Evolutionary conservation across 2,797 vertebrate species (phyloP).

Genomic region (Lutjanus campechanus): DNA sequence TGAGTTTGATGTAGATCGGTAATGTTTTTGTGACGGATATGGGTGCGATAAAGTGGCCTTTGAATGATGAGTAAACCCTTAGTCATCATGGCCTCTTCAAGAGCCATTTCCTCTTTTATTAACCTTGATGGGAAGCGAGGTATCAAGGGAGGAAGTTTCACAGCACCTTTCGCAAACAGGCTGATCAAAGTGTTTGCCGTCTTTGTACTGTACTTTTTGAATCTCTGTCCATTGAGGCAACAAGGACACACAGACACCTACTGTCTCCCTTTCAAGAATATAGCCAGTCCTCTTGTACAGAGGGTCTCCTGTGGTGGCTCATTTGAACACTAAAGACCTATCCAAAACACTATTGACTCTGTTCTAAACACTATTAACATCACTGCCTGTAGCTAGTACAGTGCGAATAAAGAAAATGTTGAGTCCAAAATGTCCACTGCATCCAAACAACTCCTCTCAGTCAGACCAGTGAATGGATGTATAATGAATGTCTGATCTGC

Average conservation of each 20-base stretch:
- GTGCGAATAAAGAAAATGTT: conserved; percentile 8
- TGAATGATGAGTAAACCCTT: conserved; percentile 64
- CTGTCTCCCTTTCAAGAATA: conserved; percentile 65
- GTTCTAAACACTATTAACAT: conserved; percentile 54
- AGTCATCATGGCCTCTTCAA: conserved; percentile 59
- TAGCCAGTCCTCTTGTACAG: conserved; percentile 63
- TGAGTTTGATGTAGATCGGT: conserved; percentile 45
- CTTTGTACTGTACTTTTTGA: conserved; percentile 68
- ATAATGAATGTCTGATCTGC: conserved; percentile 37
- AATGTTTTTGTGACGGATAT: conserved; percentile 44
- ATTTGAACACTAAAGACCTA: conserved; percentile 58
- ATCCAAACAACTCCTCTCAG: conserved; percentile 19
- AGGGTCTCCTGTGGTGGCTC: conserved; percentile 61
- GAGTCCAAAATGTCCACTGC: conserved; percentile 31
- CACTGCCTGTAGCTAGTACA: conserved; percentile 1
- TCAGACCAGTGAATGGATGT: conserved; percentile 14
- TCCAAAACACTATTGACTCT: conserved; percentile 60
- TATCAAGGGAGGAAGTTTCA: conserved; percentile 65
- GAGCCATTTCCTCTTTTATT: conserved; percentile 71
- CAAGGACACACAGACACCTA: conserved; percentile 68
- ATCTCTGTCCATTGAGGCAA: conserved; percentile 61
- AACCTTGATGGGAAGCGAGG: conserved; percentile 63
- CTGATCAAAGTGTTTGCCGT: conserved; percentile 67
- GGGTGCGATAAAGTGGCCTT: conserved; percentile 58
- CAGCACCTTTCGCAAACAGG: conserved; percentile 63